Evolutionary conservation across 2,888 invertebrate species (phyloP).

Genomic region (Chydorus sphaericus): DNA sequence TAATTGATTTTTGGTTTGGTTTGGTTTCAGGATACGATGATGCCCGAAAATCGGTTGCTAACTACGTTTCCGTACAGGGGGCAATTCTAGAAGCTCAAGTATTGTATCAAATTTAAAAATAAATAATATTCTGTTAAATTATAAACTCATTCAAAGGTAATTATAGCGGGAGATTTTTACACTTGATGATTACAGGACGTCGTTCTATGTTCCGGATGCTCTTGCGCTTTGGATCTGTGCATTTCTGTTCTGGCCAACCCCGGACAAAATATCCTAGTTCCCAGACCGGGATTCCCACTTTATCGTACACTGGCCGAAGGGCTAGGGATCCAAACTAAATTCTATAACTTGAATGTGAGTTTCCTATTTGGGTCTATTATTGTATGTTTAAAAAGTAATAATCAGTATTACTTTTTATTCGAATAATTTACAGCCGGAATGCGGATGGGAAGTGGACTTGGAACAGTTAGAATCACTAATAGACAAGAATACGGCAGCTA

Average conservation of each 20-base stretch:
- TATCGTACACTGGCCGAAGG: conserved; percentile 80
- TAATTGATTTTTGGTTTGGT: too few relatives aligned
- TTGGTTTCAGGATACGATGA: conserved; percentile 40
- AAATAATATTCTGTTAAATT: not conserved
- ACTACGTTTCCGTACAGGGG: conserved; percentile 48
- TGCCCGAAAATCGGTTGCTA: conserved; percentile 70
- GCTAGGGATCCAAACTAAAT: conserved; percentile 60
- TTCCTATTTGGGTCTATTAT: conserved; percentile 18
- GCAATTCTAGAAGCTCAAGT: conserved; percentile 33
- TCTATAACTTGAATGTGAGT: conserved; percentile 53
- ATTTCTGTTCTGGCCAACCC: conserved; percentile 74
- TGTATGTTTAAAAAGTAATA: not conserved
- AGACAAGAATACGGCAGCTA: conserved; percentile 75
- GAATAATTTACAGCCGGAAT: conserved; percentile 45
- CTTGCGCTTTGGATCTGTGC: conserved; percentile 83
- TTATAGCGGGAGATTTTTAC: too few relatives aligned
- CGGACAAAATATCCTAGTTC: conserved; percentile 85
- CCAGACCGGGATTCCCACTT: conserved; percentile 82
- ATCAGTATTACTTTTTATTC: too few relatives aligned
- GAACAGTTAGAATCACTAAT: conserved; percentile 73
- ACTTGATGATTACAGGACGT: conserved; percentile 48
- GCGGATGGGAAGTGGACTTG: conserved; percentile 80
- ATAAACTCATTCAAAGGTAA: not conserved
- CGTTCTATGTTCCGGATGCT: conserved; percentile 87
- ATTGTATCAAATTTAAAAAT: too few relatives aligned